Evolutionary conservation across 2,113 vertebrate genomes (phyloP).

Genomic region (Tapirus terrestris): DNA sequence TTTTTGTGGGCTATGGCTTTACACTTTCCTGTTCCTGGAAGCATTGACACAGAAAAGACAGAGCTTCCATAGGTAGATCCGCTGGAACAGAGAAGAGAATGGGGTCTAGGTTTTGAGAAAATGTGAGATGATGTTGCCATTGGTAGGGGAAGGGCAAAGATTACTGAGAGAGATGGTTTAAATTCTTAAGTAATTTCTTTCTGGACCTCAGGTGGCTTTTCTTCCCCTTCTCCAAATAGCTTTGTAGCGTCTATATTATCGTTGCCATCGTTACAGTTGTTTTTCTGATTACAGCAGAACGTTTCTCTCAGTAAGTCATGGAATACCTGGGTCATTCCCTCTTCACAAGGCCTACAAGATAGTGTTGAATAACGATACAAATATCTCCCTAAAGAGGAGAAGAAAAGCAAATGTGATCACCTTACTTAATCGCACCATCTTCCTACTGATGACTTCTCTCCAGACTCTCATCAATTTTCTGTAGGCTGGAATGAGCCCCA

Average conservation of each 20-base stretch:
- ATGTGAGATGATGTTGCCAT: background rate
- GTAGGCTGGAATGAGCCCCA: background rate
- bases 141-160: background rate
- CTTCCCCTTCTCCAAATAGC: no score
- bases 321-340: background rate
- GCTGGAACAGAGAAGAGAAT: background rate
- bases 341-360: background rate
- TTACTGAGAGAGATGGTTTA: background rate
- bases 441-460: background rate
- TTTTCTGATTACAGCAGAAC: rapidly evolving
- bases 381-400: conserved; percentile 2
- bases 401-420: background rate
- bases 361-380: background rate
- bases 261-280: background rate
- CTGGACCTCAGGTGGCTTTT: no score
- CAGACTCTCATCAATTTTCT: background rate
- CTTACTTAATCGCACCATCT: background rate
- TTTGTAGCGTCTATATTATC: no score
- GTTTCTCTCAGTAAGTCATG: conserved; percentile 63
- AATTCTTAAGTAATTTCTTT: background rate
- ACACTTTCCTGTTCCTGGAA: background rate
- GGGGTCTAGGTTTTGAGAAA: background rate
- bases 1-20: background rate
- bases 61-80: background rate
- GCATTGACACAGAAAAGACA: background rate